A percentile compares a stretch with the other conserved stretches of the same genome.
Evolutionary conservation across 2,113 vertebrate genomes (phyloP).

Genomic region (Coturnix japonica): DNA sequence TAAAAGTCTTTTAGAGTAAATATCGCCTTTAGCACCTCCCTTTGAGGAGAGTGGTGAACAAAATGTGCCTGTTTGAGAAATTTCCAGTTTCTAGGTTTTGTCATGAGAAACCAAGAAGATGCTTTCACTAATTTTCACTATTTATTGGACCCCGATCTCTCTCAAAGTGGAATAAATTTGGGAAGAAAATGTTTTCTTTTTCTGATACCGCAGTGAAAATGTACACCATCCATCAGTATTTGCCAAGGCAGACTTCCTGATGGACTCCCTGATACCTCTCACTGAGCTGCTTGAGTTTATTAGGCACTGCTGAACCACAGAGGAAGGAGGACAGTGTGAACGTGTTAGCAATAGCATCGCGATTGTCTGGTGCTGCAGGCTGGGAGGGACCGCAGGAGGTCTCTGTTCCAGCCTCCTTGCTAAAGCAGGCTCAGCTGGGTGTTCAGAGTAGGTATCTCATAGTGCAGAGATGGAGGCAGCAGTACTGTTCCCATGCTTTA

Average conservation of each 20-base stretch:
- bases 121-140: not conserved
- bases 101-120: not conserved
- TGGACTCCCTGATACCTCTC: not conserved
- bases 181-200: constrained; percentile 1
- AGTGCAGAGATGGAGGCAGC: not conserved
- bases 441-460: not conserved
- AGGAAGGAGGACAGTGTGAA: not conserved
- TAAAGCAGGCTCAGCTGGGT: not conserved
- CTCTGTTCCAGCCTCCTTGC: not conserved
- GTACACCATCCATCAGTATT: not conserved
- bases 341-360: not conserved
- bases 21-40: not conserved
- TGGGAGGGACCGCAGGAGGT: not conserved
- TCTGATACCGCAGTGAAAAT: not conserved
- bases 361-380: not conserved
- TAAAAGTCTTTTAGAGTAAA: not conserved
- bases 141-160: not conserved
- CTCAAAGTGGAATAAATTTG: not conserved
- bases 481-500: not conserved
- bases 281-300: not conserved
- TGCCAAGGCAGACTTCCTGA: not conserved
- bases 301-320: not conserved
- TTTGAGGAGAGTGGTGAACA: not conserved
- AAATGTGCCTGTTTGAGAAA: not conserved
- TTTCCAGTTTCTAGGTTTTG: not conserved